Evolutionary conservation across 2,888 invertebrate genomes (phyloP), one percentile per base, ranked within the genome.

Genomic region (Chrysina gloriosa): DNA sequence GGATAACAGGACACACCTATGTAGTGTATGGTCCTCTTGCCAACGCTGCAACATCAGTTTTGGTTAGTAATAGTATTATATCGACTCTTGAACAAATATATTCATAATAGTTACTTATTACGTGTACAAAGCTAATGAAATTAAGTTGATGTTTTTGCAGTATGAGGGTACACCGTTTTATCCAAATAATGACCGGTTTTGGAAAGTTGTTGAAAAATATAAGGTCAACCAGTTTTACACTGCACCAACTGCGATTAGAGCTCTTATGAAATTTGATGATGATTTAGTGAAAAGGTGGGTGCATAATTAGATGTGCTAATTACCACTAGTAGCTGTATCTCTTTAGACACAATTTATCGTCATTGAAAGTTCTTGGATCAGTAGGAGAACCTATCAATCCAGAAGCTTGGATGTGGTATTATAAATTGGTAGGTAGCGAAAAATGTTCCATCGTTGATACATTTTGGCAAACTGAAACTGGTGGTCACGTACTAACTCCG

Each of bases 391-490:
- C 99, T 0, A 99, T 99, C 73, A 99, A 99, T 84, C 93, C 97
- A 0, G 98, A 98, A 82, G 98, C 98, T 0, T 98, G 98, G 98
- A 82, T 93, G 54, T 98, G 98, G 98, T 98, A 97, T 83, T 92
- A 96, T 82, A 88, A 90, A 74, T 79, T 91, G 27, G 89, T 97
- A 23, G 97, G 97, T 2, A 88, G 89, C 70, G 89, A 89, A 50
- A 90, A 89, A 71, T 96, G 96, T 83, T 95, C 97, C 65, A 93
- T 99, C 78, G 95, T 94, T 0, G 99, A 99, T 81, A 99, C 99
- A 0, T 99, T 97, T 85, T 99, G 98, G 98, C 99, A 99, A 85
- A 99, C 99, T 0, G 99, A 99, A 86, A 99, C 98, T 3, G 98
- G 98, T 5, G 98, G 98, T 0, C 98, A 98, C 84, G 95, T 98